phyloP scores from a whole-genome alignment of 2,888 invertebrate genomes.

The Cephonodes hylas region DNA sequence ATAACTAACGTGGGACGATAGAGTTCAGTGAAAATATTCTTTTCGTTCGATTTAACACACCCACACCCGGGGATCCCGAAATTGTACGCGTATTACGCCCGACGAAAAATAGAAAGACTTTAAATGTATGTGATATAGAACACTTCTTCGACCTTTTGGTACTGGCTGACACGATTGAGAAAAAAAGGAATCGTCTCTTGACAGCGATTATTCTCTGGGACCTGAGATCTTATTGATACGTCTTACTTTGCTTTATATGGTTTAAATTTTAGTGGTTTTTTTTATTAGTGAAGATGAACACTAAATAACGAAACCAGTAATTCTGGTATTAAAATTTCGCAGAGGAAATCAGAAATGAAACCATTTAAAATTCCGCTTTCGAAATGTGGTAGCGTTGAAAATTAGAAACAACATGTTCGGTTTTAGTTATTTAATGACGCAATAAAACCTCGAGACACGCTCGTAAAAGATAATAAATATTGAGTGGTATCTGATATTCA shows the following conservation, averaged over 20 bases:
- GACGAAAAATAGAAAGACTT: neutral
- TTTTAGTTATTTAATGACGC: neutral
- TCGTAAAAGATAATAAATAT: neutral
- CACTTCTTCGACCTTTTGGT: neutral
- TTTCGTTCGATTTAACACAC: conserved; percentile 1
- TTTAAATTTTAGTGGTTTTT: no score
- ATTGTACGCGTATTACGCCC: neutral
- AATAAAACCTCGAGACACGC: neutral
- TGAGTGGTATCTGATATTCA: neutral
- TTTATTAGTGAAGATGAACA: no score
- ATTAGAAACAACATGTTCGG: neutral
- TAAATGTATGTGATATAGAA: neutral
- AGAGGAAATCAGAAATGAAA: neutral
- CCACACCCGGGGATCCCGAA: neutral
- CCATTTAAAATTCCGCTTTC: neutral
- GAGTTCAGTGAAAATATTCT: neutral
- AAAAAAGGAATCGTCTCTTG: neutral
- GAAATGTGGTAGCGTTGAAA: neutral
- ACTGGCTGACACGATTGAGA: neutral
- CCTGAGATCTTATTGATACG: no score
- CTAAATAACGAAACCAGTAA: neutral
- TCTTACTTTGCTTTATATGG: no score
- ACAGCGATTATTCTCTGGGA: no score
- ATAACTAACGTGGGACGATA: neutral
- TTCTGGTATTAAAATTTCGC: neutral